Evolutionary conservation across 2,888 invertebrate species (phyloP).

Genomic region (Drosophila bunnanda): DNA sequence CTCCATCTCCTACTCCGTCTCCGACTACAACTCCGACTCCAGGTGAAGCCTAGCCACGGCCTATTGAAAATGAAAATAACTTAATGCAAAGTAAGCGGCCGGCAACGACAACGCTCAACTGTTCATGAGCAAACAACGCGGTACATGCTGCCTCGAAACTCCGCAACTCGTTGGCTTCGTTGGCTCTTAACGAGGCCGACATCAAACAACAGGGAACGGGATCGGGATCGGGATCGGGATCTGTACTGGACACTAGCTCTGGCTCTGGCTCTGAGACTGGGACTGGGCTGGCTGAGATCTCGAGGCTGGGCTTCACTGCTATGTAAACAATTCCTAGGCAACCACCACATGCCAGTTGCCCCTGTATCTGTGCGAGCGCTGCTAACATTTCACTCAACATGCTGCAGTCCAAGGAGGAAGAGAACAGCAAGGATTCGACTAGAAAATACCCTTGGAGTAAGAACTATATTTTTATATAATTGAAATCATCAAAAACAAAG

Average conservation of each 20-base stretch:
- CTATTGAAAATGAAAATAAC: constrained; percentile 80
- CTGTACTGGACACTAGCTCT: neutral
- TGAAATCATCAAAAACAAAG: neutral
- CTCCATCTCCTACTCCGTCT: neutral
- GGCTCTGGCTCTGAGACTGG: neutral
- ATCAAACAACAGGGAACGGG: constrained; percentile 68
- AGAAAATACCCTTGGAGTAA: constrained; percentile 26
- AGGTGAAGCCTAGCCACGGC: constrained; percentile 61
- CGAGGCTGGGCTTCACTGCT: constrained; percentile 61
- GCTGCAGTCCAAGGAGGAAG: constrained; percentile 45
- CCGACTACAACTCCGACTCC: neutral
- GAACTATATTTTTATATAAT: neutral
- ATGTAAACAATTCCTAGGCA: constrained; percentile 77
- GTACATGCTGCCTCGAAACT: constrained; percentile 58
- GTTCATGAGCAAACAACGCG: constrained; percentile 73
- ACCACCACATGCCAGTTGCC: constrained; percentile 44
- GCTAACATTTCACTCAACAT: constrained; percentile 79
- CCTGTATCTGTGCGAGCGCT: constrained; percentile 26
- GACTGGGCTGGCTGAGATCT: constrained; percentile 34
- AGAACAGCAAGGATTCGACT: neutral
- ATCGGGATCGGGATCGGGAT: constrained; percentile 11
- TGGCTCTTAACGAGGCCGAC: constrained; percentile 83
- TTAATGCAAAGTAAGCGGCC: constrained; percentile 78
- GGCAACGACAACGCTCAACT: constrained; percentile 65
- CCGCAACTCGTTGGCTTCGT: constrained; percentile 80